Percentiles rank a stretch among this genome's conserved stretches.
phyloP scores from a whole-genome alignment of 1,140 invertebrate species.

The Phocides pigmalion region DNA sequence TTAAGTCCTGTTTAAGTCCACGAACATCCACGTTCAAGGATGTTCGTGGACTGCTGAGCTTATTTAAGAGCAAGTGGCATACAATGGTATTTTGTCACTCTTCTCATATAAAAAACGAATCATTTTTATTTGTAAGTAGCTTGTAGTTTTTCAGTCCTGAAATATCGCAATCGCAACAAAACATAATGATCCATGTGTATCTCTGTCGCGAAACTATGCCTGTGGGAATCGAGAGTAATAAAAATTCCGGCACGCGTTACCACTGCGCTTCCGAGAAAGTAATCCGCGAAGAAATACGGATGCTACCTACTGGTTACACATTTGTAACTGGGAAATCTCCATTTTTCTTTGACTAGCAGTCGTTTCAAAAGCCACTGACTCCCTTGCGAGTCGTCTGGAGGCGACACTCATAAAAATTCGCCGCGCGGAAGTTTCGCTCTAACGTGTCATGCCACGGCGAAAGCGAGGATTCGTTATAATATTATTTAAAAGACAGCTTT shows the following conservation, averaged over 20 bases:
- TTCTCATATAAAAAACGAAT: too few relatives aligned
- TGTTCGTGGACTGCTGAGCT: too few relatives aligned
- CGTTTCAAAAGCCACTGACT: conserved; percentile 71
- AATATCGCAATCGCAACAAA: conserved; percentile 38
- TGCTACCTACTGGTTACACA: conserved; percentile 68
- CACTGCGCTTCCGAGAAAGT: conserved; percentile 67
- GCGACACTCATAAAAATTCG: conserved; percentile 79
- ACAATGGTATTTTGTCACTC: too few relatives aligned
- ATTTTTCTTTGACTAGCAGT: conserved; percentile 77
- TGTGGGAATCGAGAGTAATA: conserved; percentile 66
- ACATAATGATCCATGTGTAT: conserved; percentile 68
- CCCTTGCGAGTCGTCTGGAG: conserved; percentile 69
- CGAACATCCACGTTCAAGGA: too few relatives aligned
- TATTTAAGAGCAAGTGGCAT: too few relatives aligned
- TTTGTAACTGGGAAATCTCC: conserved; percentile 78
- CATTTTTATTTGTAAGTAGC: background rate
- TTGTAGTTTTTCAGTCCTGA: conserved; percentile 3
- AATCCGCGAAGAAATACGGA: conserved; percentile 76
- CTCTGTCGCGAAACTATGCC: conserved; percentile 64
- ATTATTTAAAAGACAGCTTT: conserved; percentile 47
- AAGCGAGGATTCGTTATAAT: conserved; percentile 44
- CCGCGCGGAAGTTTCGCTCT: conserved; percentile 61
- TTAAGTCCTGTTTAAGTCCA: too few relatives aligned
- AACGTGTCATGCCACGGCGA: conserved; percentile 51
- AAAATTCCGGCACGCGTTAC: conserved; percentile 73